phyloP scores from a whole-genome alignment of 2,113 vertebrate species.

The Silurus asotus region DNA sequence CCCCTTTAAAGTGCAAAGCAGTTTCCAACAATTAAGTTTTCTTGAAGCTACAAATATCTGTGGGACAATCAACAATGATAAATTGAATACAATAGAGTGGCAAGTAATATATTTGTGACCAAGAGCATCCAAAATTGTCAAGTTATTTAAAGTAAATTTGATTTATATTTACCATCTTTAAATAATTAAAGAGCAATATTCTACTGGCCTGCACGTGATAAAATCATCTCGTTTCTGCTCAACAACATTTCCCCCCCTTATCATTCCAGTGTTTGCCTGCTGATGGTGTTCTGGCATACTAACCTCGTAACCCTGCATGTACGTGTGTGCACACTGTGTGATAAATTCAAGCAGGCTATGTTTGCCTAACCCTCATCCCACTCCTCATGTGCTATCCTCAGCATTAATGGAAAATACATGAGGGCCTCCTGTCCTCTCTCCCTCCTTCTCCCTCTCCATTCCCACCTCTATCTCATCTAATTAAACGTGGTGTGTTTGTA shows the following conservation, averaged over 20 bases:
- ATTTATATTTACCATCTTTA: no score
- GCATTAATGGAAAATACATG: conserved; percentile 71
- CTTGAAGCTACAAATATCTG: not conserved
- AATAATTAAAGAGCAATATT: not conserved
- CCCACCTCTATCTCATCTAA: conserved; percentile 54
- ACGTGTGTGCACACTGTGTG: conserved; percentile 19
- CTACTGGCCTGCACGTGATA: not conserved
- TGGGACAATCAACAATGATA: not conserved
- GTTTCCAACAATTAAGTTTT: not conserved
- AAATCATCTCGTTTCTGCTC: not conserved
- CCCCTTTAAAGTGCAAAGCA: not conserved
- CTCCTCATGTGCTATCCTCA: conserved; percentile 60
- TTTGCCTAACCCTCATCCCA: conserved; percentile 56
- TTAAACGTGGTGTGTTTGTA: conserved; percentile 72
- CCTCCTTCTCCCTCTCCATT: conserved; percentile 45
- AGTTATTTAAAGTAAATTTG: conserved; percentile 1
- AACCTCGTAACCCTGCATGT: not conserved
- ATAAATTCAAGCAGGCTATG: conserved; percentile 49
- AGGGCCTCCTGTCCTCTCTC: conserved; percentile 56
- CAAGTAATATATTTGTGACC: not conserved
- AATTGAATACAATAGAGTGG: not conserved
- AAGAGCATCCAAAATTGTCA: not conserved
- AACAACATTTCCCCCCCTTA: not conserved
- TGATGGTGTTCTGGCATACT: conserved; percentile 14
- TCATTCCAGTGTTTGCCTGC: conserved; percentile 40